Evolutionary conservation across 2,797 vertebrate genomes (phyloP), one percentile per base, ranked within the genome.

Genomic region (Acanthis flammea): DNA sequence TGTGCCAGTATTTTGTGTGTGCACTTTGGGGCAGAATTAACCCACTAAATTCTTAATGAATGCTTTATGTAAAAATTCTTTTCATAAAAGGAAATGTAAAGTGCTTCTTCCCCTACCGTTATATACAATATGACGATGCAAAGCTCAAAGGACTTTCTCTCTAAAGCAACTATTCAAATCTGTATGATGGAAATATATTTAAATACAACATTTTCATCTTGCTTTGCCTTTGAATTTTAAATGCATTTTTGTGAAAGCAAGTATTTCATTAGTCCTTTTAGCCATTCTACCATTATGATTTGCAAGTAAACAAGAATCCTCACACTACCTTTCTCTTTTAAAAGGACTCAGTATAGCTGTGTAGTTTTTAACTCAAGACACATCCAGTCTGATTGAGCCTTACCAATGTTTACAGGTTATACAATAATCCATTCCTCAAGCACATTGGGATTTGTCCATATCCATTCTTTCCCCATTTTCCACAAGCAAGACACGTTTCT

Each of bases 181-280:
- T 63, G 31, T 16, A 14, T 6, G 39, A 87, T 54, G 71, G 60
- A 92, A 92, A 94, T 66, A 37, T 37, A 95, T 95, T 94, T 50
- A 84, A 92, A 95, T 78, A 42, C 10, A 84, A 58, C 19, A 88
- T 95, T 91, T 92, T 65, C 54, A 73, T 94, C 68, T 85, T 47
- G 74, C 57, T 95, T 90, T 92, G 88, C 66, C 92, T 94, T 88
- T 85, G 51, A 88, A 79, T 79, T 92, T 44, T 30, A 88, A 86
- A 74, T 15, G 10, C 22, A 50, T n/a, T 67, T 82, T 65, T 31
- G 63, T 67, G 45, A 78, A 89, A 86, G 33, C 14, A 8, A 63
- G 35, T 28, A 58, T 27, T 66, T 66, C 51, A 16, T 73, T 70
- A 72, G 55, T 28, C 77, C 45, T 72, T 81, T 66, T 23, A 90